Base-by-base conservation (phyloP, 1,140 invertebrate species). In the Bombus superbus region DNA sequence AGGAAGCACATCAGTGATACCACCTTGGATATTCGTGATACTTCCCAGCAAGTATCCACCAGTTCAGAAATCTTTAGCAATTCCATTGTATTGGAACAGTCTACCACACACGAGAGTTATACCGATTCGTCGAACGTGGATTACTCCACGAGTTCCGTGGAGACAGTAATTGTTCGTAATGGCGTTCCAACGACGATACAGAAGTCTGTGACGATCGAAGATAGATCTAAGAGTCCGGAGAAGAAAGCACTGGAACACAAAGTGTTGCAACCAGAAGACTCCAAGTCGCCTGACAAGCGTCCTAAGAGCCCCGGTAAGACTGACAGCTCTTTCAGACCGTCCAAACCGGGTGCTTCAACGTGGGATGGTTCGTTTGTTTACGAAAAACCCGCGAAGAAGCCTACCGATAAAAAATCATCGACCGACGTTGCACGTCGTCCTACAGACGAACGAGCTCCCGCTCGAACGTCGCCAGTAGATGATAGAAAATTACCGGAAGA, bases 161-260 rank as follows among this genome's bases (percentile, higher is more conserved):
- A 94, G 42, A 93, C 92, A 0, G 86, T 94, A 0, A 89, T 94
- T 15, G 86, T 92, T 18, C 91, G 85, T 28, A 90, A 94, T 77
- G 93, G 93, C 0, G 91, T 92, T 35, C 93, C 94, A 11, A 68
- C 89, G 11, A 91, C 80, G 35, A 81, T 74, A n/a, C 75, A 75
- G 22, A 89, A 89, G 38, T 77, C 75, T 1, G 69, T 83, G 15
- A 87, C 77, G 62, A 86, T 88, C 85, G 38, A 92, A 78, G 87
- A 81, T 10, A 3, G 42, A 38, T 8, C 68, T 3, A 87, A 66
- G 35, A 81, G 59, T n/a, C 76, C 42, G 2, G 69, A 42, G n/a
- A 90, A 81, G 35, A 88, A 86, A 72, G 18, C 38, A 0, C 9
- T 38, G 40, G 64, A 62, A 0, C 76, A 15, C 1, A 64, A 38